Conservation (phyloP, 2,113 vertebrate genomes). For the Suricata suricatta region DNA sequence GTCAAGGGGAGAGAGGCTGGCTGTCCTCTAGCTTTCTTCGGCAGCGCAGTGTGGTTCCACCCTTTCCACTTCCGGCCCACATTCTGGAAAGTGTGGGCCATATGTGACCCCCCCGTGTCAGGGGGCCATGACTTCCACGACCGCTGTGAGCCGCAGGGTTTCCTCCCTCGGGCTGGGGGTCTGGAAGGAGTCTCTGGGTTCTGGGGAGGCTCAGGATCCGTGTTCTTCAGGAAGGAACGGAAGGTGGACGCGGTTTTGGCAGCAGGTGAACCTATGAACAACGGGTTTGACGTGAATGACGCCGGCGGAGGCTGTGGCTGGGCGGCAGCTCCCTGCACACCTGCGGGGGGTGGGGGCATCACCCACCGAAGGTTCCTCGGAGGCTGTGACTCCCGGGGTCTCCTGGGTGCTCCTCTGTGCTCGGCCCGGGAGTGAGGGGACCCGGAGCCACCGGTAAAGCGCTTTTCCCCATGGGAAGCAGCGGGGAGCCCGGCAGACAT, state of each 20-base stretch:
- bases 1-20: not conserved
- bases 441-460: not conserved
- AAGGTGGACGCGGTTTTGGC: rapidly evolving
- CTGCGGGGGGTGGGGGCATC: not conserved
- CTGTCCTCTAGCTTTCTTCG: not conserved
- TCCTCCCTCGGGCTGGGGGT: not conserved
- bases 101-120: not conserved
- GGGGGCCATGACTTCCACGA: rapidly evolving
- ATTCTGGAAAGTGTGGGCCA: not conserved
- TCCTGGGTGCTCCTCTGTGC: rapidly evolving
- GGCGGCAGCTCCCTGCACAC: not conserved
- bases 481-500: rapidly evolving
- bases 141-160: not conserved
- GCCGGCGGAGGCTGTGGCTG: rapidly evolving
- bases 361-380: too few species aligned
- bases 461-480: not conserved
- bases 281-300: rapidly evolving
- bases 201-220: not conserved
- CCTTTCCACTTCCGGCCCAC: not conserved
- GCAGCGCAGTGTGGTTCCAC: not conserved
- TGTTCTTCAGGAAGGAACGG: too few species aligned
- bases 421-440: too few species aligned
- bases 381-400: not conserved
- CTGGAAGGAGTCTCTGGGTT: not conserved
- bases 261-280: rapidly evolving